phyloP scores from a whole-genome alignment of 2,888 invertebrate genomes.

The Ommatoiulus sabulosus region DNA sequence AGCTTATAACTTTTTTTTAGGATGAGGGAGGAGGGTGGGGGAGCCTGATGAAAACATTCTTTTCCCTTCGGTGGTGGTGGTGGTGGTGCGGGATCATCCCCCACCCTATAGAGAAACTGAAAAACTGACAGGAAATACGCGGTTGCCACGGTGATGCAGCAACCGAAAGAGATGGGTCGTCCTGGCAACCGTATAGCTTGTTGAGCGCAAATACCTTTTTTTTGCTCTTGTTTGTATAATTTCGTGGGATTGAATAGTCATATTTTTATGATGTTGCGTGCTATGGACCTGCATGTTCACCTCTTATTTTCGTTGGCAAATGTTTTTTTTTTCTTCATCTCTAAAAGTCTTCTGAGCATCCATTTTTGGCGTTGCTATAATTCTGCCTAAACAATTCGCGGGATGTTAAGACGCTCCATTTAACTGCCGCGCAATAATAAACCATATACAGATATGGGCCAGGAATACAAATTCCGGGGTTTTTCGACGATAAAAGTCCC shows the following conservation, averaged over 20 bases:
- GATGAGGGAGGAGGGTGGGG: background rate
- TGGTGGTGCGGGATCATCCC: background rate
- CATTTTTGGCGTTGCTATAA: background rate
- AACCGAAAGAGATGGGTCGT: background rate
- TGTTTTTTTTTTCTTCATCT: background rate
- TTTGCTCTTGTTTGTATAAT: slow-evolving; percentile 17
- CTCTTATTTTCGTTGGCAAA: background rate
- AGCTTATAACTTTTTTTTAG: background rate
- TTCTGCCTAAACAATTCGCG: slow-evolving; percentile 8
- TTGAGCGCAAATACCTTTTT: slow-evolving; percentile 22
- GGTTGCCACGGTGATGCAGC: background rate
- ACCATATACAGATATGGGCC: no score
- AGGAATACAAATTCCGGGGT: no score
- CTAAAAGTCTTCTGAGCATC: background rate
- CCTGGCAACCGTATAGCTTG: background rate
- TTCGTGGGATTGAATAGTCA: slow-evolving; percentile 27
- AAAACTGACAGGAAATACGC: slow-evolving; percentile 26
- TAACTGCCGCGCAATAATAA: background rate
- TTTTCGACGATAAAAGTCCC: no score
- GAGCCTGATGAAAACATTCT: slow-evolving; percentile 16
- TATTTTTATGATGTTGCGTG: slow-evolving; percentile 34
- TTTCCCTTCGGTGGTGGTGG: background rate
- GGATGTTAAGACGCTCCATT: slow-evolving; percentile 22
- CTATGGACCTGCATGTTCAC: background rate
- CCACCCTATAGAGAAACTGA: slow-evolving; percentile 7